Conservation (phyloP, 1,140 invertebrate species). For the Piezodorus guildinii region DNA sequence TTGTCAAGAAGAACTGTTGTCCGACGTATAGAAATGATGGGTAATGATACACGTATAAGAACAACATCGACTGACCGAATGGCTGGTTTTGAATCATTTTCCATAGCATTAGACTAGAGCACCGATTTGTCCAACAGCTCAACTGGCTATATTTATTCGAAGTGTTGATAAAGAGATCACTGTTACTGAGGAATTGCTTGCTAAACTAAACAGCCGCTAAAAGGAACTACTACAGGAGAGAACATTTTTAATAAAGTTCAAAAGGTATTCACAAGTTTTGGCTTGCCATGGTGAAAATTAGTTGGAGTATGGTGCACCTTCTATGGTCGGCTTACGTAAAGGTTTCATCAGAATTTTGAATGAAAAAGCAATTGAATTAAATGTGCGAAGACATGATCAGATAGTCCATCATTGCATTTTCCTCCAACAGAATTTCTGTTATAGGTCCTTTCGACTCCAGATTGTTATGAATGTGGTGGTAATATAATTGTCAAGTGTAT, state of each 20-base stretch:
- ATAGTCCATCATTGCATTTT: no score
- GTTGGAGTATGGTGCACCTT: neutral
- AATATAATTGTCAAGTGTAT: no score
- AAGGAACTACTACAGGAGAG: neutral
- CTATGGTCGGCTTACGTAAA: neutral
- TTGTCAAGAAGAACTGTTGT: no score
- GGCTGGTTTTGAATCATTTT: neutral
- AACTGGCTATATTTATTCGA: no score
- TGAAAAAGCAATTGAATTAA: constrained; percentile 3
- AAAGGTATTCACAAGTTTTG: neutral
- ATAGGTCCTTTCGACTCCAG: no score
- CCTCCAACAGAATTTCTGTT: neutral
- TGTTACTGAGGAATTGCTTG: neutral
- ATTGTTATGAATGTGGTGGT: no score
- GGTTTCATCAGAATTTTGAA: neutral
- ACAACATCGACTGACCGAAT: neutral
- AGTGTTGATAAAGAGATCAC: no score
- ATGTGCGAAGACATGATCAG: neutral
- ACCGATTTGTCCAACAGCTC: no score
- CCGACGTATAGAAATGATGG: no score
- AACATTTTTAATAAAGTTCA: neutral
- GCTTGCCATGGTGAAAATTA: neutral
- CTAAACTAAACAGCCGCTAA: no score
- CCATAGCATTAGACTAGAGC: no score
- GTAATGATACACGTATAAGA: no score